A percentile compares a stretch with the other conserved stretches of the same genome.
Evolutionary conservation across 2,113 vertebrate species (phyloP).

Genomic region (Azemiops feae): DNA sequence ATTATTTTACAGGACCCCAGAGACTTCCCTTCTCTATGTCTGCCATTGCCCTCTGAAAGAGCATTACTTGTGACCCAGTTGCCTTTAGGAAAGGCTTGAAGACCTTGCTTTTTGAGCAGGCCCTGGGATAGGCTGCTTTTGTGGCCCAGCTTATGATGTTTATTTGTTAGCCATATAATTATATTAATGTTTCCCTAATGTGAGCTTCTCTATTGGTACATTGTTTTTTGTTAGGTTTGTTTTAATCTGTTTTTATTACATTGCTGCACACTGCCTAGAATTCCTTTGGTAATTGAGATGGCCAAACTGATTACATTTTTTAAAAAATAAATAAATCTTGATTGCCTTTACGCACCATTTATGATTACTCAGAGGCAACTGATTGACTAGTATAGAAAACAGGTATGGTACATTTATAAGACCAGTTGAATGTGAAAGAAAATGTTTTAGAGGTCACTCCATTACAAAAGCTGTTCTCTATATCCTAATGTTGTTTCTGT

Average conservation of each 20-base stretch:
- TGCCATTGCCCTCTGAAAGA: background rate
- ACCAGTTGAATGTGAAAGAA: background rate
- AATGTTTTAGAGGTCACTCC: background rate
- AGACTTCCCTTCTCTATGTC: background rate
- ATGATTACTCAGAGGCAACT: background rate
- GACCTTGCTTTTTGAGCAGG: background rate
- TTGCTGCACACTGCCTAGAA: background rate
- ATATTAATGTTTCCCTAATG: background rate
- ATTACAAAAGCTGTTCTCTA: background rate
- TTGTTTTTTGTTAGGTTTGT: background rate
- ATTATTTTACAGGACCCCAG: background rate
- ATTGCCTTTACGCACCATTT: background rate
- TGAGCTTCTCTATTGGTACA: background rate
- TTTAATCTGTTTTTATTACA: background rate
- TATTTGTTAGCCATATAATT: background rate
- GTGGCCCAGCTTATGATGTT: background rate
- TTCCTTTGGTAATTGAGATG: background rate
- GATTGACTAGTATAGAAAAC: background rate
- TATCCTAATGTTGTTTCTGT: background rate
- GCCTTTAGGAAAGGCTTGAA: background rate
- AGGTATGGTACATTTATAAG: background rate
- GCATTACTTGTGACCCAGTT: background rate
- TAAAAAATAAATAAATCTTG: background rate
- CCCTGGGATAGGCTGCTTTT: background rate
- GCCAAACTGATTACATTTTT: background rate